Conservation (phyloP, 1,140 invertebrate genomes). For the Lethocerus indicus region DNA sequence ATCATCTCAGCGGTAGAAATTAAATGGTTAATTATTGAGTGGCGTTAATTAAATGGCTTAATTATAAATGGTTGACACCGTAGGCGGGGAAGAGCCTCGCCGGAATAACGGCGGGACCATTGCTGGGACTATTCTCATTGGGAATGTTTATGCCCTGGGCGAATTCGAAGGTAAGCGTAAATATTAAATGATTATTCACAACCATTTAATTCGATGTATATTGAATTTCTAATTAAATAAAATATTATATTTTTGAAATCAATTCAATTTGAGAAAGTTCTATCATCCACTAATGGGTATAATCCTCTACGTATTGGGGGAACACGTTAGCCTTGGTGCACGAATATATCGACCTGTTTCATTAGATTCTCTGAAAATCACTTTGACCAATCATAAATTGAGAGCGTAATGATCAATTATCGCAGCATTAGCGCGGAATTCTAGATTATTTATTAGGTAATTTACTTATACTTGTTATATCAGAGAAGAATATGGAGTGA, state of each 20-base stretch:
- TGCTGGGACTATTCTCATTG: conserved; percentile 57
- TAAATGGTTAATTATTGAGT: no score
- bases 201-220: not conserved
- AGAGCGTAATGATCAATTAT: not conserved
- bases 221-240: not conserved
- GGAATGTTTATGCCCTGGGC: conserved; percentile 59
- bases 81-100: conserved; percentile 42
- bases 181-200: not conserved
- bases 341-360: no score
- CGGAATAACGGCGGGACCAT: conserved; percentile 51
- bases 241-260: not conserved
- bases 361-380: no score
- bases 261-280: not conserved
- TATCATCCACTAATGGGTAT: not conserved
- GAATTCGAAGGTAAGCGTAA: conserved; percentile 33
- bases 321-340: not conserved
- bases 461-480: not conserved
- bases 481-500: not conserved
- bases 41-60: no score
- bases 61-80: no score
- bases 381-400: no score
- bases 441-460: not conserved
- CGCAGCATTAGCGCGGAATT: not conserved
- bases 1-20: no score
- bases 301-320: not conserved